Evolutionary conservation across 2,888 invertebrate genomes (phyloP), one percentile per base, ranked within the genome.

Genomic region (Marronus borbonicus): DNA sequence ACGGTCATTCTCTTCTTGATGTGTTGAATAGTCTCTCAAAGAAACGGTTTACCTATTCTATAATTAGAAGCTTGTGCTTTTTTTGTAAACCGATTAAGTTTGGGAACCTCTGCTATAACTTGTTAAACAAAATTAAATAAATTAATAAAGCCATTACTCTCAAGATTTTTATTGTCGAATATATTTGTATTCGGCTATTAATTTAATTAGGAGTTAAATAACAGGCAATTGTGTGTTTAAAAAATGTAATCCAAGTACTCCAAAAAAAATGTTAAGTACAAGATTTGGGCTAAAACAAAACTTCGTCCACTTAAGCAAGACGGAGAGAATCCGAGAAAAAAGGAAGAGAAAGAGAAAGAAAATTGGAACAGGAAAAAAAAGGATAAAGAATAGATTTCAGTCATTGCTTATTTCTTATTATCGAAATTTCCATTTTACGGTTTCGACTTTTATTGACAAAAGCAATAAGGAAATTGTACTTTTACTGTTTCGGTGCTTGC

Each of bases 381-480:
- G 28, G 31, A 62, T 62, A 62, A 24, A 62, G 12, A 28, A 8
- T 31, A 31, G 3, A 14, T 31, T 28, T 31, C 50, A 36, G 39
- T 31, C 20, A 24, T 68, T 74, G 60, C 72, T 74, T 62, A 74
- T 60, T 74, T 74, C 72, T 74, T 74, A 74, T 74, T 74, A 74
- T 74, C 44, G 72, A n/a, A 60, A 74, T 60, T 74, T 44, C 72
- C 60, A 62, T 74, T 74, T 68, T 68, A 68, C 68, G 68, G 17
- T 7, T 17, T 44, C 44, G 24, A 20, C 55, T 60, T 74, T 74
- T 74, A 74, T 74, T 74, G 72, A 44, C 72, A 74, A 60, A 62
- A 74, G 72, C 72, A 74, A 74, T 74, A 74, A 74, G 72, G 72
- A 74, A 74, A 74, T 74, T 74, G 60, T 39, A 20, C 60, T 74